phyloP scores from a whole-genome alignment of 2,888 invertebrate genomes.

The Plagodis dolabraria region DNA sequence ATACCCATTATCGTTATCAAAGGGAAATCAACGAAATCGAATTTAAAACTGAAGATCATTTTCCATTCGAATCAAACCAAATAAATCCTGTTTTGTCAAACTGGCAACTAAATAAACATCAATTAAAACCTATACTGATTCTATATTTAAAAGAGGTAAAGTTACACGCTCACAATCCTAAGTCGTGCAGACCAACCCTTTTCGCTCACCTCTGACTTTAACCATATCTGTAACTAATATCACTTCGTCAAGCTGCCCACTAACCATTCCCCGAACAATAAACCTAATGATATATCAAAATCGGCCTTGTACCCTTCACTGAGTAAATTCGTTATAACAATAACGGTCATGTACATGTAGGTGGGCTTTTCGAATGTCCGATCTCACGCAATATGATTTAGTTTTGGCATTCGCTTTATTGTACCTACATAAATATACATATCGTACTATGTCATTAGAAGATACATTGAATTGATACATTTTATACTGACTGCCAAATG shows the following conservation, averaged over 20 bases:
- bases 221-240: constrained; percentile 61
- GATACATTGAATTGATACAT: too few relatives aligned
- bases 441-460: too few relatives aligned
- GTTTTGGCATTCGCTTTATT: constrained; percentile 35
- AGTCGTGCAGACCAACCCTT: constrained; percentile 66
- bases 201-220: constrained; percentile 50
- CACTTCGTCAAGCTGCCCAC: constrained; percentile 63
- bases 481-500: too few relatives aligned
- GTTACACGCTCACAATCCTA: constrained; percentile 13
- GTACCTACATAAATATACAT: not conserved
- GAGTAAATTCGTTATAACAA: constrained; percentile 62
- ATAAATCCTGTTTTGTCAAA: too few relatives aligned
- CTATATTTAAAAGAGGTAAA: not conserved
- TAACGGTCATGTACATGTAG: constrained; percentile 45
- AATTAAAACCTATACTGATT: not conserved
- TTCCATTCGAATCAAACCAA: too few relatives aligned
- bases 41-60: too few relatives aligned
- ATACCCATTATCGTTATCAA: too few relatives aligned
- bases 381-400: constrained; percentile 46
- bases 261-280: constrained; percentile 56
- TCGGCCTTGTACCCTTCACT: constrained; percentile 70
- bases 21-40: too few relatives aligned
- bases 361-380: constrained; percentile 46
- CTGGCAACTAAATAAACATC: too few relatives aligned
- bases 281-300: constrained; percentile 59